Base-by-base conservation (phyloP, 2,888 invertebrate genomes). In the Cecidostiba fungosa region DNA sequence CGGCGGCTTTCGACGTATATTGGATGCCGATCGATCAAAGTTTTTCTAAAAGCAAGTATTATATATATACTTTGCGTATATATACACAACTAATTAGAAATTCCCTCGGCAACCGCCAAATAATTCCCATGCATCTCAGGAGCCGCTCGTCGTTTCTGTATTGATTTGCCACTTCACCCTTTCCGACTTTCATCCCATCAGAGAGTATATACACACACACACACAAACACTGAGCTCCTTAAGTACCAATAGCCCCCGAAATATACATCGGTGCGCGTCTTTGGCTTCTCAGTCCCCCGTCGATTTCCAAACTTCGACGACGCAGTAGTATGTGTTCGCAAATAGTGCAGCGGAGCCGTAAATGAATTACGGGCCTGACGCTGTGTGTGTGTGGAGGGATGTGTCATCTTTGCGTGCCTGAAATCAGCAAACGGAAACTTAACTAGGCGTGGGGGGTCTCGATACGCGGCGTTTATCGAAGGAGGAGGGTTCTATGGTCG, bases 401-500 rank as follows among this genome's bases (percentile, higher is more conserved):
- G 83, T 77, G 82, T 82, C 82, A 83, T 83, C 83, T 77, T 23
- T 32, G 77, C 72, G 72, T 72, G 82, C 32, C 76, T 36, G 29
- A 77, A 83, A 77, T 83, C 83, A 32, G 70, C 83, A 70, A 77
- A 77, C 83, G 83, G 69, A 77, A 77, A 74, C 76, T 76, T 69
- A 74, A 79, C 54, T 39, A 72, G 50, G 8, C 77, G 36, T 39
- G 72, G 16, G 66, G 1, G 36, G 8, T 36, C 59, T 73, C n/a
- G 59, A 81, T 81, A 66, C 74, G 47, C 80, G 59, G n/a, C 19
- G 81, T 59, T 39, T 59, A 36, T 10, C 70, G 19, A 70, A 70
- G 70, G 36, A 70, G 70, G 36, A 70, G 70, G 36, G 70, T 70
- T 39, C 36, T 66, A 26, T 19, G 14, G 19, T 14, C 47, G n/a